These are phyloP conservation scores for Empis stercorea DNA, from an alignment of 2,888 invertebrate genomes.

Conservation along the genomic window DNA sequence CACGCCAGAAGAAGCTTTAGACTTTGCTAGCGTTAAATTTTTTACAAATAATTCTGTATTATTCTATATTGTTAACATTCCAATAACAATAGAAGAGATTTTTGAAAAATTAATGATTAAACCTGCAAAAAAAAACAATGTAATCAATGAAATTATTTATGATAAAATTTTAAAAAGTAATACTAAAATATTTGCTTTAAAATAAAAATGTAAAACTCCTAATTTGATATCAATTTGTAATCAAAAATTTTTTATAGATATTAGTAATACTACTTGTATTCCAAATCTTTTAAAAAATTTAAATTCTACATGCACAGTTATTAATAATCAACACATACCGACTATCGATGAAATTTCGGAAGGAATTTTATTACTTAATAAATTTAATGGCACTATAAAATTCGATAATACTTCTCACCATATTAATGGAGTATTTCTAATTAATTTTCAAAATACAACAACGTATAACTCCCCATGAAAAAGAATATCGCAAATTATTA, in stretches of 20 bases:
- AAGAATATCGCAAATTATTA: conserved; percentile 5
- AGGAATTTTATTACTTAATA: conserved; percentile 12
- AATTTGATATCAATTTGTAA: conserved; percentile 12
- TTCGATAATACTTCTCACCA: conserved; percentile 3
- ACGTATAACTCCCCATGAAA: conserved; percentile 6
- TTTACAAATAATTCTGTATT: conserved; percentile 10
- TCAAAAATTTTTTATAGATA: conserved; percentile 8
- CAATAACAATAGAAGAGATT: conserved; percentile 10
- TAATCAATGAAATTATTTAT: conserved; percentile 7
- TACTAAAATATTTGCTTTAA: conserved; percentile 7
- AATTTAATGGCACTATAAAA: conserved; percentile 7
- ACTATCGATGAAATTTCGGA: conserved; percentile 10
- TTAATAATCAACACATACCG: conserved; percentile 10
- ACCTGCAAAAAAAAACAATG: conserved; percentile 11
- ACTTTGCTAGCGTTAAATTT: conserved; percentile 14
- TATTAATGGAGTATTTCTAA: conserved; percentile 4
- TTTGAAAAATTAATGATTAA: conserved; percentile 10
- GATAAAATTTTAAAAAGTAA: conserved; percentile 11
- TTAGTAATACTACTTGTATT: conserved; percentile 11
- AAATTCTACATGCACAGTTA: conserved; percentile 7
- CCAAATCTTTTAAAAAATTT: conserved; percentile 11
- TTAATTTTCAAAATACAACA: conserved; percentile 10
- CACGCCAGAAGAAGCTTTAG: conserved; percentile 14
- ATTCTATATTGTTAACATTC: conserved; percentile 14
- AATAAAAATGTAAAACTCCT: conserved; percentile 10